These are phyloP conservation scores for Cyclophora albipunctata DNA, from an alignment of 2,888 invertebrate species.

Conservation along the genomic window DNA sequence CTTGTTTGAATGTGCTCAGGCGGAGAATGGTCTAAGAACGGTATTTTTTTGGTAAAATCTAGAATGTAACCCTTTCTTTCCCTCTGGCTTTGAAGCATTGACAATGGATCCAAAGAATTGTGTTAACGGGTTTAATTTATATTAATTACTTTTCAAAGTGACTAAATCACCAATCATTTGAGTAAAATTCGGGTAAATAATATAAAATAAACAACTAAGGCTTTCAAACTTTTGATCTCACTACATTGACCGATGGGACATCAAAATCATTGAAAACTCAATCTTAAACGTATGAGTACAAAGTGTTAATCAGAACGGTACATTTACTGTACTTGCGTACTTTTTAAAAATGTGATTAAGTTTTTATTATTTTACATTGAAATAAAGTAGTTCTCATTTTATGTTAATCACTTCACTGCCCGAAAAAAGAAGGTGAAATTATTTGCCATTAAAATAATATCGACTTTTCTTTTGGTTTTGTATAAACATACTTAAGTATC, in stretches of 20 bases:
- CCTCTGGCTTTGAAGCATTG: constrained; percentile 22
- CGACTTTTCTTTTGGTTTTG: constrained; percentile 36
- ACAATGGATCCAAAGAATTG: constrained; percentile 14
- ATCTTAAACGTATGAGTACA: constrained; percentile 11
- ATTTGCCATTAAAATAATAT: constrained; percentile 33
- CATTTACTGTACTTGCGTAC: constrained; percentile 13
- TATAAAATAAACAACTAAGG: constrained; percentile 19
- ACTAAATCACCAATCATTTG: constrained; percentile 4
- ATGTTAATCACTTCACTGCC: constrained; percentile 43
- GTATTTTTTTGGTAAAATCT: not conserved
- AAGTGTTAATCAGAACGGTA: constrained; percentile 5
- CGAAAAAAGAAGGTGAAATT: constrained; percentile 29
- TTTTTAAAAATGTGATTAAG: constrained; percentile 15
- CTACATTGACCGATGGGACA: constrained; percentile 8
- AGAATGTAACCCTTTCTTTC: not conserved
- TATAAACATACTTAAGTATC: constrained; percentile 33
- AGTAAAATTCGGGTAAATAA: constrained; percentile 6
- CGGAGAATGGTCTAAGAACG: constrained; percentile 6
- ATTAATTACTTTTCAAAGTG: constrained; percentile 5
- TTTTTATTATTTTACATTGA: constrained; percentile 13
- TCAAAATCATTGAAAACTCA: constrained; percentile 6
- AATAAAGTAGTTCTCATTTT: constrained; percentile 4
- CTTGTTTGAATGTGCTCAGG: constrained; percentile 20
- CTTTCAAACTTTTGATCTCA: constrained; percentile 7
- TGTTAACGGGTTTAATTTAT: constrained; percentile 16